These are phyloP conservation scores for Meliscaeva auricollis DNA, from an alignment of 2,888 invertebrate species.

Conservation along the genomic window DNA sequence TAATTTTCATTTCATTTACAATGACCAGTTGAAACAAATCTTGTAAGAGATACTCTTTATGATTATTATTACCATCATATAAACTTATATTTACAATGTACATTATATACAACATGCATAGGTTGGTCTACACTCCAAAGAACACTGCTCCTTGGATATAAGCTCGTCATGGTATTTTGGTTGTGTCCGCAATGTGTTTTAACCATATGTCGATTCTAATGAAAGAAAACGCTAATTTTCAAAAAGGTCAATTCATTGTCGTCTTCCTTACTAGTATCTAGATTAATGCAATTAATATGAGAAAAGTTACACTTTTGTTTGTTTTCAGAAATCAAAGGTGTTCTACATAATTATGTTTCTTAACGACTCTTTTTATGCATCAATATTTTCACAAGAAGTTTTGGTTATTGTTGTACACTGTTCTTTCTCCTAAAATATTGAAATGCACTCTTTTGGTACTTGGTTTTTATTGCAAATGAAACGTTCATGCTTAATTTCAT, in stretches of 20 bases:
- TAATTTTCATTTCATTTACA: conserved; percentile 70
- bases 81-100: conserved; percentile 18
- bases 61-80: background rate
- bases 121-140: conserved; percentile 41
- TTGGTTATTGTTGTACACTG: no score
- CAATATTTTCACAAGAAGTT: no score
- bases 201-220: conserved; percentile 46
- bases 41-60: conserved; percentile 62
- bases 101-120: conserved; percentile 2
- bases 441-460: no score
- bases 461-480: no score
- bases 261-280: background rate
- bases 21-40: conserved; percentile 37
- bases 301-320: no score
- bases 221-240: conserved; percentile 27
- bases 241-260: conserved; percentile 28
- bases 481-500: no score
- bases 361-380: no score
- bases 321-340: no score
- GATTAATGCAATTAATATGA: background rate
- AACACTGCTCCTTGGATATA: conserved; percentile 65
- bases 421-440: no score
- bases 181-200: conserved; percentile 20
- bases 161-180: conserved; percentile 68
- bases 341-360: no score